Base-by-base conservation (phyloP, 2,888 invertebrate genomes). In the Polyommatus icarus region DNA sequence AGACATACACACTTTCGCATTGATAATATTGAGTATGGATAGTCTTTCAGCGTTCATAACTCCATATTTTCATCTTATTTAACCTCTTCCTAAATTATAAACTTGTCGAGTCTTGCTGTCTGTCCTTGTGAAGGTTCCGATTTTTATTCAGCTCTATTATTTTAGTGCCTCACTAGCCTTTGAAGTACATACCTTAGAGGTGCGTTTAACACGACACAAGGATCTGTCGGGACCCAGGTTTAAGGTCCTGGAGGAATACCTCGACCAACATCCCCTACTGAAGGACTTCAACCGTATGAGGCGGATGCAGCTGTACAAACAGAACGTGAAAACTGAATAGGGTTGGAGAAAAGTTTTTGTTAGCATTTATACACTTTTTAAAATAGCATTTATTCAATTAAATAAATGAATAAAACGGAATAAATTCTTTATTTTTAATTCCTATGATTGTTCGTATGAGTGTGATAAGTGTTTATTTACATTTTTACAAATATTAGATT, bases 141-240 rank as follows among this genome's bases (percentile, higher is more conserved):
- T n/a, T n/a, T n/a, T 24, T 24, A 24, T 36, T 6, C 36, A 36
- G 36, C 36, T 36, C 4, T 32, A 6, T 36, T 76, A 18, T 81
- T 83, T 46, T 86, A 94, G 94, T 79, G 94, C 93, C 15, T 91
- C 92, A 76, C 82, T 94, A 75, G 87, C 91, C 0, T 94, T 94
- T 87, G 85, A 87, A 84, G 93, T 96, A 75, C 95, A 96, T 78
- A 91, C 95, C 0, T 84, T 96, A 54, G 96, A 96, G 81, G 94
- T 96, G 15, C 91, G 96, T 36, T 86, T 97, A 79, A 91, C 94
- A 1, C 91, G 96, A 2, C 95, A 96, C 83, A 91, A 91, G 78
- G 95, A 95, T 76, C 88, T 96, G 20, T 95, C 95, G 0, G 92
- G 91, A 0, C 88, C 90, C 0, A 87, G 94, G 54, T 95, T 91